phyloP scores from a whole-genome alignment of 2,113 vertebrate species.

The Coryphaenoides rupestris region DNA sequence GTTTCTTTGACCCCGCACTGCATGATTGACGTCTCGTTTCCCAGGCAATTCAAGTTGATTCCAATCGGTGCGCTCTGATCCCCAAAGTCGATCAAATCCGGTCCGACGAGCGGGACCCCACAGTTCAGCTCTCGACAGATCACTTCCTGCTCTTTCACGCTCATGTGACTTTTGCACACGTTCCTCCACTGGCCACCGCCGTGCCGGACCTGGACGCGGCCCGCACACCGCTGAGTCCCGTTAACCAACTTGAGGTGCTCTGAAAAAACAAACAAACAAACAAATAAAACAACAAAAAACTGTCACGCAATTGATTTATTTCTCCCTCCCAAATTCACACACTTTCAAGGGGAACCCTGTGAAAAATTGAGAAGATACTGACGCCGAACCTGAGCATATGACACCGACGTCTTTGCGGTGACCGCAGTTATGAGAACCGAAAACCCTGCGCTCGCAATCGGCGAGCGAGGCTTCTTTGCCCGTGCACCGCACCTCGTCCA shows the following conservation, averaged over 20 bases:
- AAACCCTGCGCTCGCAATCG: constrained; percentile 25
- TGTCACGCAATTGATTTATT: too few species aligned
- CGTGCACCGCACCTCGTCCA: constrained; percentile 60
- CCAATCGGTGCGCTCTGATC: neutral
- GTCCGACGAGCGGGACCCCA: constrained; percentile 1
- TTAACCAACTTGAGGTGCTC: constrained; percentile 43
- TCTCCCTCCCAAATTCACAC: too few species aligned
- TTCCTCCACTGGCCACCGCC: constrained; percentile 41
- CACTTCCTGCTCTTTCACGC: neutral
- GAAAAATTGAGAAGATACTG: too few species aligned
- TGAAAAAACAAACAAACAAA: constrained; percentile 27
- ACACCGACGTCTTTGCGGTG: constrained; percentile 63
- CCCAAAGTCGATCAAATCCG: constrained; percentile 12
- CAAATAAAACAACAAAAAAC: too few species aligned
- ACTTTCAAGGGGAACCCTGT: too few species aligned
- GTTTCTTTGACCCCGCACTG: constrained; percentile 31
- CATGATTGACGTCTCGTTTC: constrained; percentile 56
- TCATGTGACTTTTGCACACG: constrained; percentile 39
- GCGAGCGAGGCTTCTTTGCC: constrained; percentile 44
- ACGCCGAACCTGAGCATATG: constrained; percentile 38
- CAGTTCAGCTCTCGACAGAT: constrained; percentile 51
- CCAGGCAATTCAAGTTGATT: constrained; percentile 41
- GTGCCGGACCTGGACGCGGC: constrained; percentile 40
- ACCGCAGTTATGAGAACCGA: constrained; percentile 46
- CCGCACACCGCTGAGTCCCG: constrained; percentile 48